Base-by-base conservation (phyloP, 2,888 invertebrate species). In the Cecidostiba fungosa region DNA sequence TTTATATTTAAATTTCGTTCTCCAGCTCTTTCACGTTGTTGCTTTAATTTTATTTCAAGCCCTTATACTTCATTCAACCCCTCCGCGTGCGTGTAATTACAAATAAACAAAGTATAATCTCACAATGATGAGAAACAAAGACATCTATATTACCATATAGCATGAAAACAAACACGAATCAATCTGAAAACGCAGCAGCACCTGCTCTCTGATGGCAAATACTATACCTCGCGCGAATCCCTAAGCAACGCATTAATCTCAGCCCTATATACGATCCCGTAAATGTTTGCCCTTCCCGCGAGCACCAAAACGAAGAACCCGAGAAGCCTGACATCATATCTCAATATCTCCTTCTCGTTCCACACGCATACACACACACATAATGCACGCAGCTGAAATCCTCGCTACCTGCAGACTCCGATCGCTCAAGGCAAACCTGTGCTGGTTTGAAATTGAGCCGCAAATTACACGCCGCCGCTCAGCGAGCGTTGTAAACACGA, bases 361-460 rank as follows among this genome's bases (percentile, higher is more conserved):
- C 32, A 70, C 70, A 19, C 36, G 12, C 72, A 10, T 8, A 39
- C 47, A 39, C 39, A 26, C 16, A 43, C 23, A 47, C 23, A 26
- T 39, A 19, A 50, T 29, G 32, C n/a, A 26, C 72, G 72, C 73
- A 72, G 12, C 80, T 80, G 80, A 26, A 47, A 29, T 29, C 66
- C 36, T 12, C 54, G 29, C 62, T 26, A 43, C 70, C 26, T 36
- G 50, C 66, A 14, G 66, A 66, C n/a, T 66, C 66, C 70, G 81
- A 81, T 85, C 83, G 86, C 83, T 89, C 90, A 90, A 89, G 90
- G 89, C 81, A 87, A 89, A 88, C 90, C 80, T 86, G 87, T 88
- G 82, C 62, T 19, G 70, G 84, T 54, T 86, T 84, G 86, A 86
- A 87, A 90, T 88, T 83, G 87, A 89, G 88, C 85, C 87, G 89